Evolutionary conservation across 2,888 invertebrate genomes (phyloP), one percentile per base, ranked within the genome.

Genomic region (Andrena praecox): DNA sequence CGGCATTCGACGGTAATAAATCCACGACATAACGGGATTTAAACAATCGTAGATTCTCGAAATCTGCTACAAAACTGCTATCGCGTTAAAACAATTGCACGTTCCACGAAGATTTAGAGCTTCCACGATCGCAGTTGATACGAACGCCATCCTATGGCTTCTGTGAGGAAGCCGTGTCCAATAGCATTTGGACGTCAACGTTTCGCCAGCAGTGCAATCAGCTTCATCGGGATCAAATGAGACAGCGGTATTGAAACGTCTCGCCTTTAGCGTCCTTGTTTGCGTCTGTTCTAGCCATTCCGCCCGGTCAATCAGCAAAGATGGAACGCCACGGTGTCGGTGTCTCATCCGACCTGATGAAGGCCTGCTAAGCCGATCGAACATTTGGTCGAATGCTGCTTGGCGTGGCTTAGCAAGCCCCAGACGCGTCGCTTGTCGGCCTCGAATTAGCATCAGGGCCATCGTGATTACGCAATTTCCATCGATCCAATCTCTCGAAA

Each of bases 251-350:
- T 29, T 35, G 79, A 66, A 64, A 70, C 77, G 52, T 66, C 64
- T 77, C 70, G 52, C 33, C 70, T 80, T 80, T 64, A 42, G 68
- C 27, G 48, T 67, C 62, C 6, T 50, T 20, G 68, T 63, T 33
- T 63, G 56, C 29, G 60, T 29, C 16, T 33, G 16, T 20, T 6
- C 54, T 56, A 24, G 0, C 31, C 31, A 29, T 48, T 50, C 42
- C 42, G 48, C 52, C 33, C 27, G 63, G 68, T 79, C 76, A 48
- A 62, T 70, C 78, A 54, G 67, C 80, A 59, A 67, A 71, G 66
- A 71, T 66, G 70, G 66, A 77, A 60, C 48, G 35, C 60, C 60
- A 33, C 52, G 16, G n/a, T 62, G 59, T 54, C 63, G 10, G 68
- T 69, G 63, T 50, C 31, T 79, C 67, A 48, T 56, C 33, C 27